phyloP scores from a whole-genome alignment of 2,797 vertebrate species.

The Phaenicophaeus curvirostris region DNA sequence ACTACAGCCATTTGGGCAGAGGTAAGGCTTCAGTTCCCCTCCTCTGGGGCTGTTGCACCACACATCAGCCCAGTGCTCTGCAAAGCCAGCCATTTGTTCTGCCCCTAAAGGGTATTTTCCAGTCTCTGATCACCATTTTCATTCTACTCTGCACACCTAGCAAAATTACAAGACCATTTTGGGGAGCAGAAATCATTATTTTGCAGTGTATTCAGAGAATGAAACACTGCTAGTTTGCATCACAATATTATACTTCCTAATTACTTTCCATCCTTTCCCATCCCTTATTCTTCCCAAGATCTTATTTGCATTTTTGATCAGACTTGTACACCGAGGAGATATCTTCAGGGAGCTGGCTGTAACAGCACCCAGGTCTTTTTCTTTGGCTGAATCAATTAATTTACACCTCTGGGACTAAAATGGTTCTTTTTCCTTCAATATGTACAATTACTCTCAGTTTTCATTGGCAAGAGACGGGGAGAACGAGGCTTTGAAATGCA shows the following conservation, averaged over 20 bases:
- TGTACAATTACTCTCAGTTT: conserved; percentile 20
- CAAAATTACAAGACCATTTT: neutral
- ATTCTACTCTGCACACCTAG: neutral
- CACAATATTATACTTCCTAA: neutral
- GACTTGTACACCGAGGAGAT: neutral
- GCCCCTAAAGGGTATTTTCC: neutral
- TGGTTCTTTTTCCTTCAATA: neutral
- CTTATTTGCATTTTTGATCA: conserved; percentile 65
- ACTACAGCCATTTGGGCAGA: rapidly evolving
- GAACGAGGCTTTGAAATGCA: conserved; percentile 39
- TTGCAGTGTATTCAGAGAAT: neutral
- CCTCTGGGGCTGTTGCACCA: neutral
- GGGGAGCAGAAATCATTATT: neutral
- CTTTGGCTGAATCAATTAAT: conserved; percentile 47
- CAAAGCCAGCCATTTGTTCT: neutral
- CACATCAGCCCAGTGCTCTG: neutral
- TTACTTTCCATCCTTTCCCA: neutral
- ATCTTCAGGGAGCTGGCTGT: conserved; percentile 1
- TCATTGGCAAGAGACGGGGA: neutral
- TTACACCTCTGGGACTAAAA: conserved; percentile 35
- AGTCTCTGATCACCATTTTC: neutral
- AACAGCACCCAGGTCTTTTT: conserved; percentile 30
- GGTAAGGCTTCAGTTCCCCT: neutral
- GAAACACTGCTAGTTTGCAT: neutral
- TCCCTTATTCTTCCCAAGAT: neutral